Conservation (phyloP, 2,888 invertebrate species). For the Sphaerolaimus hirsutus region DNA sequence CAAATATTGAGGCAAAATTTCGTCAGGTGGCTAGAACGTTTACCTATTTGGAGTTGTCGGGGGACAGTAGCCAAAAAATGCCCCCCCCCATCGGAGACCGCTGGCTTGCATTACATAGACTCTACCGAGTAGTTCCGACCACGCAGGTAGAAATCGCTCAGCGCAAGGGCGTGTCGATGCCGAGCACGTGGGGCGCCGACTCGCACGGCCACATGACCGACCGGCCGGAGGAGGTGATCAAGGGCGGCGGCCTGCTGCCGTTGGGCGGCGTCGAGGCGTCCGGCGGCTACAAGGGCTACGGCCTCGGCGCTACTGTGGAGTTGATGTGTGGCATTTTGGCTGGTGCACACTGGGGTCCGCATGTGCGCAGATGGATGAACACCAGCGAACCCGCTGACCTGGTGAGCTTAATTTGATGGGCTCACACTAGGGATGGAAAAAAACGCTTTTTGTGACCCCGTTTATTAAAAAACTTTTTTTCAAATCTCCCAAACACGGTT, state of each 20-base stretch:
- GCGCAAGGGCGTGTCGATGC: neutral
- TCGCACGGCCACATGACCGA: constrained; percentile 7
- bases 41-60: constrained; percentile 58
- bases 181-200: neutral
- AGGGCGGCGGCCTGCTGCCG: constrained; percentile 21
- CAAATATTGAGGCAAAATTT: too few relatives aligned
- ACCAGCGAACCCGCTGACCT: constrained; percentile 38
- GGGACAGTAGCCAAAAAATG: too few relatives aligned
- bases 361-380: constrained; percentile 51
- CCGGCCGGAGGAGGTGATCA: constrained; percentile 18
- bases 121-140: too few relatives aligned
- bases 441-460: too few relatives aligned
- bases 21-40: constrained; percentile 53
- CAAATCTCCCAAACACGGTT: too few relatives aligned
- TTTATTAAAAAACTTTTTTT: too few relatives aligned
- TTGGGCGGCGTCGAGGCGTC: constrained; percentile 24
- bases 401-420: neutral
- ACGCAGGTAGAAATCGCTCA: neutral
- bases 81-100: too few relatives aligned
- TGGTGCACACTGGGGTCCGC: constrained; percentile 47
- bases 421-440: too few relatives aligned
- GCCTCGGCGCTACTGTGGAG: constrained; percentile 59
- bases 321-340: constrained; percentile 51
- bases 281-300: constrained; percentile 64
- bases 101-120: too few relatives aligned